Evolutionary conservation across 2,888 invertebrate genomes (phyloP).

Genomic region (Ophion slaviceki): DNA sequence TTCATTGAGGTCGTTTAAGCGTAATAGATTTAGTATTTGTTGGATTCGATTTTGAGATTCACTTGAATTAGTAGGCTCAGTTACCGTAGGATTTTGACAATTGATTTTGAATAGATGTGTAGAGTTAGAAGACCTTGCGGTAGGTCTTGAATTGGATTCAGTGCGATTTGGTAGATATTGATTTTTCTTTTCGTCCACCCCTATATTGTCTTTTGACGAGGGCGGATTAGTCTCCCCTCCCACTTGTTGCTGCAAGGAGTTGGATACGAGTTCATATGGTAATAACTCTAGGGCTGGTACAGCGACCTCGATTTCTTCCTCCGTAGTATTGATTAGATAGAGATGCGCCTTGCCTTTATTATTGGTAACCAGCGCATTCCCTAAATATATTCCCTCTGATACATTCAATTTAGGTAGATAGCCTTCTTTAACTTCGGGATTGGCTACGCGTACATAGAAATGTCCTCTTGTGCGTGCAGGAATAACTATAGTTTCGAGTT

Average conservation of each 20-base stretch:
- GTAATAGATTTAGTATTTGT: no score
- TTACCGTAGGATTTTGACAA: neutral
- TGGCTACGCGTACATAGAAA: conserved; percentile 37
- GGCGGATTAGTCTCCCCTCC: neutral
- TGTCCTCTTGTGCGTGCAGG: conserved; percentile 32
- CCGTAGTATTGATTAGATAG: conserved; percentile 48
- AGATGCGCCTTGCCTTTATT: neutral
- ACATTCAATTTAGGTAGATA: conserved; percentile 41
- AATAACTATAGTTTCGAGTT: neutral
- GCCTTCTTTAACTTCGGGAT: conserved; percentile 43
- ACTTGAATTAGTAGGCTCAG: no score
- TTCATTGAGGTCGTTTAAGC: no score
- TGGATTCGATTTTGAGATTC: no score
- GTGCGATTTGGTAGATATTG: neutral
- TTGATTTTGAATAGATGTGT: neutral
- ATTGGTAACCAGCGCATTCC: no score
- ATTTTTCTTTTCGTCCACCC: neutral
- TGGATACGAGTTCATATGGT: neutral
- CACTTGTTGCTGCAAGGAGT: neutral
- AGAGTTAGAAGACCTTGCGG: neutral
- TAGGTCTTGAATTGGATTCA: neutral
- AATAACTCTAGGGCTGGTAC: conserved; percentile 21
- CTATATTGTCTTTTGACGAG: no score
- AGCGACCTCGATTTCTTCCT: conserved; percentile 35
- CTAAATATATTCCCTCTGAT: neutral